Conservation (phyloP, 2,888 invertebrate species). For the Archaeoteleia sp. region DNA sequence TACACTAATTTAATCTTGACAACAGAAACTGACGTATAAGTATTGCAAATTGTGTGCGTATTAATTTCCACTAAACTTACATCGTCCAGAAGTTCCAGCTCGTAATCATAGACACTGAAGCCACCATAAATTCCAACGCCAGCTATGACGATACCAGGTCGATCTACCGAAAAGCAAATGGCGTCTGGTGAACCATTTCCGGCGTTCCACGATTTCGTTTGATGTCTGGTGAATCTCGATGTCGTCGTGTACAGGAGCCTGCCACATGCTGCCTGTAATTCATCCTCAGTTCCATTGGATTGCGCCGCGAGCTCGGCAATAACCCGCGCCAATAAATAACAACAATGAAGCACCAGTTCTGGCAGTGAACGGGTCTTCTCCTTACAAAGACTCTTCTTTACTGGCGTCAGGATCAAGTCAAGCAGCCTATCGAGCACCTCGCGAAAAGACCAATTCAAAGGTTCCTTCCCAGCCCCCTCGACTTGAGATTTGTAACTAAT, state of each 20-base stretch:
- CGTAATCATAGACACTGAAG: constrained; percentile 91
- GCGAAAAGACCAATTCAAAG: constrained; percentile 81
- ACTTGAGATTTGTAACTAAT: constrained; percentile 83
- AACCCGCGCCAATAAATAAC: constrained; percentile 87
- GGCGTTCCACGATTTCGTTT: constrained; percentile 95
- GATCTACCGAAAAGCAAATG: constrained; percentile 94
- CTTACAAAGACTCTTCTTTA: constrained; percentile 78
- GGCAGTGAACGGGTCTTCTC: constrained; percentile 78
- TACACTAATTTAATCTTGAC: too few relatives aligned
- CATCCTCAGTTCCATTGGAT: constrained; percentile 85
- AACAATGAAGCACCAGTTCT: constrained; percentile 81
- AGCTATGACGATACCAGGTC: constrained; percentile 89
- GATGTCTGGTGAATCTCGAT: constrained; percentile 92
- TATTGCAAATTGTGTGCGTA: constrained; percentile 2
- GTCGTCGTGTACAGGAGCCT: constrained; percentile 90
- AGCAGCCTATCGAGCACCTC: constrained; percentile 90
- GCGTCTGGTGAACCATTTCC: constrained; percentile 98
- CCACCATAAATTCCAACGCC: constrained; percentile 95
- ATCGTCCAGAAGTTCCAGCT: constrained; percentile 90
- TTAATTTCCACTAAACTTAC: constrained; percentile 75
- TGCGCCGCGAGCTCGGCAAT: constrained; percentile 91
- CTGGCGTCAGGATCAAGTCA: constrained; percentile 88
- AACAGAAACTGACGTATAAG: too few relatives aligned
- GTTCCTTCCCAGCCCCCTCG: constrained; percentile 68
- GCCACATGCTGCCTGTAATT: constrained; percentile 83